These are phyloP conservation scores for Drosophila nr. fundita DNA, from an alignment of 2,888 invertebrate species.

Conservation along the genomic window DNA sequence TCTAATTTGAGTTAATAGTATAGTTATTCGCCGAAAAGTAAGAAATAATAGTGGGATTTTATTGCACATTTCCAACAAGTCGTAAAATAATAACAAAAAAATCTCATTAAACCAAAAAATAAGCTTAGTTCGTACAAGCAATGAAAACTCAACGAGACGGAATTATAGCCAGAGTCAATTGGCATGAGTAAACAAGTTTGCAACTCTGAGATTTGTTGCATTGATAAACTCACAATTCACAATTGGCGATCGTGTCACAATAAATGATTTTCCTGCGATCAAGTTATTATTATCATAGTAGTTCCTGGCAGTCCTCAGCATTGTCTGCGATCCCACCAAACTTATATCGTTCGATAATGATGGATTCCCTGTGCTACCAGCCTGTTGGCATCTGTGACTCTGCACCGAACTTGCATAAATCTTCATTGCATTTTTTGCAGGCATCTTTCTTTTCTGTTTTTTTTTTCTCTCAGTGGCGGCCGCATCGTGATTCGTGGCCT, in stretches of 20 bases:
- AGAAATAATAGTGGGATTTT: slow-evolving; percentile 13
- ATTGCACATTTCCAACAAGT: slow-evolving; percentile 30
- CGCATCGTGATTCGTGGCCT: slow-evolving; percentile 71
- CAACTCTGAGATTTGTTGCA: slow-evolving; percentile 32
- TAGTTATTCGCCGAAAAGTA: slow-evolving; percentile 6
- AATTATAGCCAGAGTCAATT: slow-evolving; percentile 18
- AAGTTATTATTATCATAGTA: slow-evolving; percentile 70
- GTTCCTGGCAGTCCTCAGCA: slow-evolving; percentile 33
- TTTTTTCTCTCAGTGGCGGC: slow-evolving; percentile 14
- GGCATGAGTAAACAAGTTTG: slow-evolving; percentile 23
- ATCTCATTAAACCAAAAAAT: slow-evolving; percentile 17
- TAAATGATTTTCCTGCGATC: slow-evolving; percentile 75
- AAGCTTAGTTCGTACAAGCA: slow-evolving; percentile 20
- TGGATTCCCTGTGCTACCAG: slow-evolving; percentile 69
- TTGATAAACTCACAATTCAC: slow-evolving; percentile 42
- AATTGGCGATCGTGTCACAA: slow-evolving; percentile 75
- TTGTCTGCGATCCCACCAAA: slow-evolving; percentile 42
- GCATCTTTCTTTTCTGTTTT: slow-evolving; percentile 6
- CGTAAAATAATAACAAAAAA: slow-evolving; percentile 41
- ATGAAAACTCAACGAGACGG: slow-evolving; percentile 10
- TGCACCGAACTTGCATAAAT: slow-evolving; percentile 69
- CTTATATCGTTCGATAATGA: slow-evolving; percentile 71
- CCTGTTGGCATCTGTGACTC: slow-evolving; percentile 21
- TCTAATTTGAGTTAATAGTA: slow-evolving; percentile 26
- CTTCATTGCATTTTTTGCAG: slow-evolving; percentile 49